These are phyloP conservation scores for Anastatus disparis DNA, from an alignment of 1,140 invertebrate species.

Conservation along the genomic window DNA sequence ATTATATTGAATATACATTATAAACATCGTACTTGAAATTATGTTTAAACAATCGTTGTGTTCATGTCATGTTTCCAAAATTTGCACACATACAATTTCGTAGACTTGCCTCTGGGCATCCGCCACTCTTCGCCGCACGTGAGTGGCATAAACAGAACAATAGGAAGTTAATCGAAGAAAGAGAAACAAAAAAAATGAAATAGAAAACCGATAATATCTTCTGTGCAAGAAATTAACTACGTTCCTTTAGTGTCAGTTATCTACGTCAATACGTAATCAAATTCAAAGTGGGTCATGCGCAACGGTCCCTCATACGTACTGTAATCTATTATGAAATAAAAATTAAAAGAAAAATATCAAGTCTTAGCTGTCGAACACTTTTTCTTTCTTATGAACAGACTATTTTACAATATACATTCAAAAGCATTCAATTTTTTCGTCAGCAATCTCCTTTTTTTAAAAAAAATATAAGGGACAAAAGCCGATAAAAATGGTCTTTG, in stretches of 20 bases:
- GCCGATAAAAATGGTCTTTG: not conserved
- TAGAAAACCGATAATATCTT: conserved; percentile 9
- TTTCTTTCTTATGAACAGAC: too few relatives aligned
- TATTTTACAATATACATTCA: too few relatives aligned
- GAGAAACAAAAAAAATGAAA: not conserved
- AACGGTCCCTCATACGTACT: not conserved
- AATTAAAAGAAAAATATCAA: not conserved
- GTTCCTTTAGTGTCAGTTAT: not conserved
- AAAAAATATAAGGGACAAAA: not conserved
- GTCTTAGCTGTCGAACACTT: not conserved
- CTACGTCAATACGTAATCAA: not conserved
- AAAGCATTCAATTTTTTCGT: not conserved
- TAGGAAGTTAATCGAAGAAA: not conserved
- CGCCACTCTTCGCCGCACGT: not conserved
- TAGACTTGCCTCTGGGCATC: not conserved
- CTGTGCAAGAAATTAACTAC: not conserved
- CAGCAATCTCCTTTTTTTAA: not conserved
- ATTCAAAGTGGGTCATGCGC: conserved; percentile 16
- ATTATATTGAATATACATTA: too few relatives aligned
- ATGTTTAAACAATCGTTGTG: not conserved
- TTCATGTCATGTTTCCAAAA: not conserved
- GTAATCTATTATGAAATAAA: not conserved
- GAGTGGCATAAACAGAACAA: not conserved
- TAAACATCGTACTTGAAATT: too few relatives aligned
- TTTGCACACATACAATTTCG: not conserved